A percentile compares a stretch with the other conserved stretches of the same genome.
Conservation (phyloP, 1,140 invertebrate species). For the Penaeus vannamei region DNA sequence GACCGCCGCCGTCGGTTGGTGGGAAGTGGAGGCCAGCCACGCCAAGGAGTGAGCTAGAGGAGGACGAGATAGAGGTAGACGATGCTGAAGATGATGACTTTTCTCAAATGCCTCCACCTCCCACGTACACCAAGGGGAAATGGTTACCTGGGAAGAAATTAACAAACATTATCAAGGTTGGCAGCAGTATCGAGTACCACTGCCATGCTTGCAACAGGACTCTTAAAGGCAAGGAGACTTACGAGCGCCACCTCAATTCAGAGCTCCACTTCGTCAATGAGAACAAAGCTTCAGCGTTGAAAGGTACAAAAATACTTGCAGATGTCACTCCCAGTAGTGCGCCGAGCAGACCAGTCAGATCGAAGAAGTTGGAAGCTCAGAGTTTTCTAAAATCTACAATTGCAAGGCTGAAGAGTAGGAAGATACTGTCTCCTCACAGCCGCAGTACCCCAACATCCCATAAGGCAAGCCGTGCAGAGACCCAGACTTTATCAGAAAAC, state of each 20-base stretch:
- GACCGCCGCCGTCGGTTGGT: conserved; percentile 53
- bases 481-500: not conserved
- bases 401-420: conserved; percentile 51
- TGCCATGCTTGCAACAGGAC: conserved; percentile 51
- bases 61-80: conserved; percentile 42
- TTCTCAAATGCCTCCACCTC: conserved; percentile 40
- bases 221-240: conserved; percentile 47
- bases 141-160: conserved; percentile 62
- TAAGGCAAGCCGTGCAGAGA: not conserved
- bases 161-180: conserved; percentile 52
- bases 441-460: not conserved
- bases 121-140: conserved; percentile 56
- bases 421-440: conserved; percentile 22
- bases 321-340: not conserved
- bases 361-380: conserved; percentile 44
- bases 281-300: conserved; percentile 43
- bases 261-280: conserved; percentile 49
- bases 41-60: conserved; percentile 43
- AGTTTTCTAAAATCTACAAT: conserved; percentile 51
- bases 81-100: conserved; percentile 41
- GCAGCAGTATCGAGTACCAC: conserved; percentile 44
- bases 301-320: conserved; percentile 4
- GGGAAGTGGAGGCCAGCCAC: conserved; percentile 58
- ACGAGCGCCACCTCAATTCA: conserved; percentile 53
- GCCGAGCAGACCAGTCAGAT: conserved; percentile 48